Conservation (phyloP, 2,888 invertebrate genomes). For the Volucella inanis region DNA sequence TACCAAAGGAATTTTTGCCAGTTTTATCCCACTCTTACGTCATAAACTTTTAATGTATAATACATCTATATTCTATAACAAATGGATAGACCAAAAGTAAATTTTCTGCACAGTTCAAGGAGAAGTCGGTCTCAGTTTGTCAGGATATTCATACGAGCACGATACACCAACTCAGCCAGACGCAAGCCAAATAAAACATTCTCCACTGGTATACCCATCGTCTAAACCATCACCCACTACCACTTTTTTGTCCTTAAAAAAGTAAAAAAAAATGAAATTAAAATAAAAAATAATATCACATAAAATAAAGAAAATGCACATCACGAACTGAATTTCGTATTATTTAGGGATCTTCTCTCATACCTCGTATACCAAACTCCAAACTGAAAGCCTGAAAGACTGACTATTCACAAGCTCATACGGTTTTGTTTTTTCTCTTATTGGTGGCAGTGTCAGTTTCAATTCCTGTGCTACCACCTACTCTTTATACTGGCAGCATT, state of each 20-base stretch:
- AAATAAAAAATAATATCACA: no score
- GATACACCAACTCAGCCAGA: constrained; percentile 25
- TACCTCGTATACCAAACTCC: neutral
- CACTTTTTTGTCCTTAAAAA: no score
- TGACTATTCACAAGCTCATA: constrained; percentile 35
- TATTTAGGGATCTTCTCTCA: constrained; percentile 68
- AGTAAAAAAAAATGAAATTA: no score
- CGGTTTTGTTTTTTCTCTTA: constrained; percentile 9
- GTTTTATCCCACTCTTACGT: neutral
- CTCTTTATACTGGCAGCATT: constrained; percentile 21
- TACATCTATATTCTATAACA: constrained; percentile 26
- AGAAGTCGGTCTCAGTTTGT: constrained; percentile 24
- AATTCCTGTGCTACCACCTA: neutral
- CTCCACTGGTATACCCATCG: neutral
- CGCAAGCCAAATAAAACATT: constrained; percentile 52
- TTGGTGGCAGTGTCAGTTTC: neutral
- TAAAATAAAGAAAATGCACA: constrained; percentile 58
- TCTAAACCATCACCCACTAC: neutral
- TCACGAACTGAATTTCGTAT: constrained; percentile 69
- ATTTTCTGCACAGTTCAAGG: constrained; percentile 50
- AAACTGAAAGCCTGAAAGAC: no score
- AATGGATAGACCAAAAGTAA: constrained; percentile 52
- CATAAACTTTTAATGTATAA: neutral
- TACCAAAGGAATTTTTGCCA: constrained; percentile 49
- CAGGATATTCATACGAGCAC: constrained; percentile 1